Evolutionary conservation across 2,113 vertebrate genomes (phyloP).

Genomic region (Laterallus jamaicensis): DNA sequence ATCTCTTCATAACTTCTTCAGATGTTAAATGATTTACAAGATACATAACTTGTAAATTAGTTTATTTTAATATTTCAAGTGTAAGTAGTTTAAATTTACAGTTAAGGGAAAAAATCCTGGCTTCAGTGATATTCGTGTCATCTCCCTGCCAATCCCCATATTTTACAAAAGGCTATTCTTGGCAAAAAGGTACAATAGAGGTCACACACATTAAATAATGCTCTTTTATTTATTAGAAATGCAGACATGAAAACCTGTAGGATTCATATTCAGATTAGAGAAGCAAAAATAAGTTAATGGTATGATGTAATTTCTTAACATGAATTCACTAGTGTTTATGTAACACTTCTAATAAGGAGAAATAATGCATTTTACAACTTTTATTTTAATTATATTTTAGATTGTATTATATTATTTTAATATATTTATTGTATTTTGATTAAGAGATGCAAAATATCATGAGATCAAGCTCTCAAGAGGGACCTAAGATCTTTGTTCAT

Average conservation of each 20-base stretch:
- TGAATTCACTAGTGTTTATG: background rate
- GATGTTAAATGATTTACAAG: background rate
- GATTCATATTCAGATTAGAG: background rate
- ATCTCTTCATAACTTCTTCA: background rate
- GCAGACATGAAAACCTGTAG: background rate
- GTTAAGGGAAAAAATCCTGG: background rate
- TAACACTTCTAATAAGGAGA: background rate
- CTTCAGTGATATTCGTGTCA: background rate
- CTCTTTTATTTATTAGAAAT: background rate
- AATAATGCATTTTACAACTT: background rate
- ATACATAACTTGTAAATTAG: background rate
- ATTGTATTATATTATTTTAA: no score
- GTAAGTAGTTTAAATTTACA: background rate
- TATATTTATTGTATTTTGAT: no score
- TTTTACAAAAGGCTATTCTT: background rate
- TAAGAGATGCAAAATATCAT: background rate
- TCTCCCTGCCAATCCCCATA: background rate
- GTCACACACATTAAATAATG: background rate
- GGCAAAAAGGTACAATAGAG: background rate
- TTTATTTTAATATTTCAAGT: background rate
- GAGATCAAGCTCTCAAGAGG: background rate
- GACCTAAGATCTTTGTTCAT: background rate
- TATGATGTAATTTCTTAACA: background rate
- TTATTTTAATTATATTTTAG: background rate
- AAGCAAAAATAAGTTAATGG: background rate